Percentiles rank a stretch among this genome's conserved stretches.
phyloP scores from a whole-genome alignment of 37 sponge, comb jelly and placozoan species.

The Ephydatia muelleri region DNA sequence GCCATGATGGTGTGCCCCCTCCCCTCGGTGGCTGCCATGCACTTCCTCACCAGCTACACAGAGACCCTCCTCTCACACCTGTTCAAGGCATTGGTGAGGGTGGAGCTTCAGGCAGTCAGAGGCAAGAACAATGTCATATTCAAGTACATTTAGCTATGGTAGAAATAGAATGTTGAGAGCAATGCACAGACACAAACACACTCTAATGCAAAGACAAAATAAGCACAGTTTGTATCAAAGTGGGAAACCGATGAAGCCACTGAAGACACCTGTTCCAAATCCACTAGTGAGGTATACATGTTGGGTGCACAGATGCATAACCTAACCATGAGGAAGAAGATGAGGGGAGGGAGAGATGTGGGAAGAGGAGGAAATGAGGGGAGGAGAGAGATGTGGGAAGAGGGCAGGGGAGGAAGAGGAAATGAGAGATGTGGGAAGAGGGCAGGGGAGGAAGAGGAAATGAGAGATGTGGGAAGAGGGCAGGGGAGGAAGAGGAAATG shows the following conservation, averaged over 20 bases:
- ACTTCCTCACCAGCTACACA: slow-evolving; percentile 55
- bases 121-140: slow-evolving; percentile 17
- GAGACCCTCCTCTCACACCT: slow-evolving; percentile 53
- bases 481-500: not conserved
- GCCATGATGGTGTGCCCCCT: slow-evolving; percentile 52
- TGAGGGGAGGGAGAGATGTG: not conserved
- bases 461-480: not conserved
- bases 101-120: slow-evolving; percentile 41
- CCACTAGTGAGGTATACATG: slow-evolving; percentile 61
- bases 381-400: too few relatives aligned
- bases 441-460: too few relatives aligned
- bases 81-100: slow-evolving; percentile 34
- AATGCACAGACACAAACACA: not conserved
- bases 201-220: not conserved
- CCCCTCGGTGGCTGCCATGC: slow-evolving; percentile 22
- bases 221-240: slow-evolving; percentile 4
- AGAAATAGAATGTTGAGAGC: not conserved
- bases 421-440: too few relatives aligned
- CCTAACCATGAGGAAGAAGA: slow-evolving; percentile 3
- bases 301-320: slow-evolving; percentile 22
- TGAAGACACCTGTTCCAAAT: slow-evolving; percentile 53
- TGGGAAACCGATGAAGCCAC: slow-evolving; percentile 26
- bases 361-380: not conserved
- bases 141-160: slow-evolving; percentile 29
- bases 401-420: too few relatives aligned